phyloP scores from a whole-genome alignment of 2,888 invertebrate species.

The Xestia sexstrigata region DNA sequence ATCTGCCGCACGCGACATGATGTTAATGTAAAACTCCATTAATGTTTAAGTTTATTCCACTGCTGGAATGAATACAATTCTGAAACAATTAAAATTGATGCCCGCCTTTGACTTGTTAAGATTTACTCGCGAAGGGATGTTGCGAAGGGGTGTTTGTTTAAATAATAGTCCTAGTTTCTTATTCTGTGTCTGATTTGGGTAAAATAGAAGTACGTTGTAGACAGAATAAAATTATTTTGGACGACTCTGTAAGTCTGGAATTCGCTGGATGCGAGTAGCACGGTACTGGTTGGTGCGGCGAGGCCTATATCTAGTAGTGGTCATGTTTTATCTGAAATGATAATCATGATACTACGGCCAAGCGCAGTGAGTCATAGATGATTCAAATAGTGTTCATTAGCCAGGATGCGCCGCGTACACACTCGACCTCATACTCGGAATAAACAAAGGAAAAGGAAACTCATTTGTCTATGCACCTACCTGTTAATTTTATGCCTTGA shows the following conservation, averaged over 20 bases:
- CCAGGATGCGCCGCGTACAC: neutral
- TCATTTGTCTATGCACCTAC: constrained; percentile 28
- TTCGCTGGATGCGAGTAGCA: neutral
- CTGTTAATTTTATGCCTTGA: constrained; percentile 23
- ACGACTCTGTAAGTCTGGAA: neutral
- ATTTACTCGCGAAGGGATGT: constrained; percentile 40
- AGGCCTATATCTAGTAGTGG: neutral
- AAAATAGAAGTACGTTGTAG: constrained; percentile 14
- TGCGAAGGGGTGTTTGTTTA: constrained; percentile 36
- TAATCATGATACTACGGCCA: too few relatives aligned
- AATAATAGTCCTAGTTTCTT: constrained; percentile 48
- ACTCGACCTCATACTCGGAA: constrained; percentile 9
- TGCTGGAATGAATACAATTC: constrained; percentile 58
- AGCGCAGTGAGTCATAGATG: neutral
- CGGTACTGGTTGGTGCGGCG: neutral
- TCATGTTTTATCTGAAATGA: neutral
- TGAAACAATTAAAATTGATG: constrained; percentile 65
- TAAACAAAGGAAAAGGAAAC: constrained; percentile 48
- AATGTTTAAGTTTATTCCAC: constrained; percentile 58
- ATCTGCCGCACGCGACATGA: constrained; percentile 69
- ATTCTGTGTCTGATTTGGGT: constrained; percentile 24
- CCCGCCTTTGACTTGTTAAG: constrained; percentile 57
- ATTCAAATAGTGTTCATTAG: constrained; percentile 3
- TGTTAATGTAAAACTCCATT: constrained; percentile 65
- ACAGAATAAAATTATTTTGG: neutral